A percentile compares a stretch with the other conserved stretches of the same genome.
phyloP scores from a whole-genome alignment of 2,797 vertebrate species.

The Gymnoscopelus microlampas region DNA sequence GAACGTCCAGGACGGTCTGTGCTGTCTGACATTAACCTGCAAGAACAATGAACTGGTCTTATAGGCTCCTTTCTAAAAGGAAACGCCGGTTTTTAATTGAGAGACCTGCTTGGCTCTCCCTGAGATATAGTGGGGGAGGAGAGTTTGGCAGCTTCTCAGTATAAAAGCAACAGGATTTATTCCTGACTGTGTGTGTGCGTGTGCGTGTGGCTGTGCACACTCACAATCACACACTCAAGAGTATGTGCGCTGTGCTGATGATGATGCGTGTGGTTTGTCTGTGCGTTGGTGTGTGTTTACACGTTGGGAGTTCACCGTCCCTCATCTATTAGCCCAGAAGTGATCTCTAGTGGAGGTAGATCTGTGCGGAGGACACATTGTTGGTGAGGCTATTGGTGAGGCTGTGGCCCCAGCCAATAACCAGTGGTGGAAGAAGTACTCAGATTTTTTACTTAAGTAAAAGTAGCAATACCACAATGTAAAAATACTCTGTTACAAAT shows the following conservation, averaged over 20 bases:
- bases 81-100: constrained; percentile 29
- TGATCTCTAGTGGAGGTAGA: constrained; percentile 19
- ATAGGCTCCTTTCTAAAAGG: constrained; percentile 32
- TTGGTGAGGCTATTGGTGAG: not conserved
- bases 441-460: no score
- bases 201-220: not conserved
- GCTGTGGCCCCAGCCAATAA: not conserved
- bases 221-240: not conserved
- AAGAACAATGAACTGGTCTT: constrained; percentile 31
- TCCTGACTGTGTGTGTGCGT: not conserved
- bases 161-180: not conserved
- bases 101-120: constrained; percentile 2
- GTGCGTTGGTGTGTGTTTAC: constrained; percentile 26
- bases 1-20: constrained; percentile 48
- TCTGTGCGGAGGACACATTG: constrained; percentile 14
- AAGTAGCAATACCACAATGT: no score
- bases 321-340: constrained; percentile 26
- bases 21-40: constrained; percentile 31
- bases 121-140: not conserved
- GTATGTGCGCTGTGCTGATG: constrained; percentile 18
- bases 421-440: no score
- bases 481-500: no score
- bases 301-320: constrained; percentile 1
- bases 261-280: not conserved
- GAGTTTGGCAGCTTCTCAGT: not conserved